These are phyloP conservation scores for Drosophila quadrilineata DNA, from an alignment of 1,140 invertebrate species.

Conservation along the genomic window DNA sequence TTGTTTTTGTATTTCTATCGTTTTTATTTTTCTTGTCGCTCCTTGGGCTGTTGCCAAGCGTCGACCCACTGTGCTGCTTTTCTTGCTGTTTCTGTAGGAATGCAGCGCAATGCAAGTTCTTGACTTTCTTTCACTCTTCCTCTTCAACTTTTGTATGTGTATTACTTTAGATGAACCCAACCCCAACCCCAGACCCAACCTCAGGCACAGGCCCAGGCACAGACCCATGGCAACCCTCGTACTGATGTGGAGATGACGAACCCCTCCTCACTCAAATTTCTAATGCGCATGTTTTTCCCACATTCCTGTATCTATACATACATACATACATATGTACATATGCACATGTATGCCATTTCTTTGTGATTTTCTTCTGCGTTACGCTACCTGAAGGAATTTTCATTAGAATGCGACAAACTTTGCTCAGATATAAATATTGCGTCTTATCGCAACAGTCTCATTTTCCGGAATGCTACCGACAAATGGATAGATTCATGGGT, in stretches of 20 bases:
- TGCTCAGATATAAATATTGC: slow-evolving; percentile 36
- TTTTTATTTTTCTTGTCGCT: neutral
- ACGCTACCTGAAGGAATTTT: slow-evolving; percentile 65
- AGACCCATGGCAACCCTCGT: no score
- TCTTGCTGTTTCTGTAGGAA: no score
- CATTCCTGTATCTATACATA: slow-evolving; percentile 33
- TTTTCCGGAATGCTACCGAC: slow-evolving; percentile 31
- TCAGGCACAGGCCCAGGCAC: no score
- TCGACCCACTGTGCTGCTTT: slow-evolving; percentile 13
- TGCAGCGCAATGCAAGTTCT: slow-evolving; percentile 16
- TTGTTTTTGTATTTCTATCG: neutral
- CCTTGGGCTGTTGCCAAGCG: slow-evolving; percentile 21
- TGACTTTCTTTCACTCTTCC: neutral
- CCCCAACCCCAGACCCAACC: neutral
- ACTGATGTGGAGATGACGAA: no score
- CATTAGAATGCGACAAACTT: slow-evolving; percentile 58
- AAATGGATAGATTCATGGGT: neutral
- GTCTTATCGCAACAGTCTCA: slow-evolving; percentile 22
- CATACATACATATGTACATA: no score
- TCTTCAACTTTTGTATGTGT: no score
- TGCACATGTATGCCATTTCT: slow-evolving; percentile 33
- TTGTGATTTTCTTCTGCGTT: slow-evolving; percentile 20
- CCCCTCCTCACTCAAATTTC: slow-evolving; percentile 22
- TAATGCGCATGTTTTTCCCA: slow-evolving; percentile 69
- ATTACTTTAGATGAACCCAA: neutral